A percentile compares a stretch with the other conserved stretches of the same genome.
These are phyloP conservation scores for Orestias chungarensis DNA, from an alignment of 2,797 vertebrate species.

Conservation along the genomic window DNA sequence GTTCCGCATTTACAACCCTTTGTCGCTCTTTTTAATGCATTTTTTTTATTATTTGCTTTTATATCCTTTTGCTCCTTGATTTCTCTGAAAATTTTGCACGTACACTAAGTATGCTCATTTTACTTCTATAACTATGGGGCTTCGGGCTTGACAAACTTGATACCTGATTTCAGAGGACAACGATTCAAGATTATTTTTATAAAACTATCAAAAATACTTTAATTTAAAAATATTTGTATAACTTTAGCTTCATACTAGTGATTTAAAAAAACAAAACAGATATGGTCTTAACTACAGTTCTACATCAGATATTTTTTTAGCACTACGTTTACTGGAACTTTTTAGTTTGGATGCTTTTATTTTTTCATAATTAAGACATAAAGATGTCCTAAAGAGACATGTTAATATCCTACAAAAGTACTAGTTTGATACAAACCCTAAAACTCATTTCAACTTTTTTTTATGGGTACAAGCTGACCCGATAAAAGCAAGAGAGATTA, in stretches of 20 bases:
- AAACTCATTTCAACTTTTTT: neutral
- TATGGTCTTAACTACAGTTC: neutral
- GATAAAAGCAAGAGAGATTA: neutral
- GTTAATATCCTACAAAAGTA: neutral
- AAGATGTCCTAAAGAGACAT: neutral
- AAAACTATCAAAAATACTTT: neutral
- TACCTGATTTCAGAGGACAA: constrained; percentile 56
- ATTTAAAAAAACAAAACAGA: neutral
- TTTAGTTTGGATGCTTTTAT: neutral
- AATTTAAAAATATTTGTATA: neutral
- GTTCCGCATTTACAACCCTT: constrained; percentile 40
- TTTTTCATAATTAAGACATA: neutral
- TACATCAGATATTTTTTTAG: neutral
- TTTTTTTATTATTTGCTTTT: constrained; percentile 15
- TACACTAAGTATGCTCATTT: constrained; percentile 40
- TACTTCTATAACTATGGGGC: constrained; percentile 19
- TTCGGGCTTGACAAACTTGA: constrained; percentile 41
- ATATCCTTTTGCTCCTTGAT: constrained; percentile 39
- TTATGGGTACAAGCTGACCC: neutral
- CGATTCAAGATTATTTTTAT: neutral
- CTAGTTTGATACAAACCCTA: neutral
- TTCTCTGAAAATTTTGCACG: constrained; percentile 28
- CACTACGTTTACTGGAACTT: neutral
- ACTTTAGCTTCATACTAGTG: neutral
- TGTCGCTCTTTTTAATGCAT: constrained; percentile 27